Conservation (phyloP, 2,113 vertebrate genomes). For the Dasyurus viverrinus region DNA sequence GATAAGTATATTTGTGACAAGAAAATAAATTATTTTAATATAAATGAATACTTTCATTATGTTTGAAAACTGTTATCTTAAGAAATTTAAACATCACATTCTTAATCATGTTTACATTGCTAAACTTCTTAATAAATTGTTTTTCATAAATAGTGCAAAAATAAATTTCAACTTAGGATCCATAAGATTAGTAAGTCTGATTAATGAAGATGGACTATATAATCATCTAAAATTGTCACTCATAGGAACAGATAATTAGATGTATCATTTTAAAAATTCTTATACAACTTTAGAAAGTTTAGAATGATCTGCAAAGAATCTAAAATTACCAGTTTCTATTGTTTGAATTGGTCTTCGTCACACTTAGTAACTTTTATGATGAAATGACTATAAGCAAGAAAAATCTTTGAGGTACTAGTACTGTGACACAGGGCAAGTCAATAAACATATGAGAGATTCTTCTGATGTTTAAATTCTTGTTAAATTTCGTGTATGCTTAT, state of each 20-base stretch:
- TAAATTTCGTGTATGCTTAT: neutral
- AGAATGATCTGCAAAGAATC: neutral
- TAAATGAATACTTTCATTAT: neutral
- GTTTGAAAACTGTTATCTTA: neutral
- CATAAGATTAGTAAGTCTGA: neutral
- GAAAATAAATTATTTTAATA: neutral
- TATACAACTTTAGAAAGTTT: neutral
- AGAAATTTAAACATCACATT: neutral
- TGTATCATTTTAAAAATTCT: neutral
- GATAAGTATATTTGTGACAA: neutral
- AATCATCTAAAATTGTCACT: neutral
- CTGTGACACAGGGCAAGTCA: neutral
- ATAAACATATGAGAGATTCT: neutral
- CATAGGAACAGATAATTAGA: neutral
- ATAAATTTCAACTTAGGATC: neutral
- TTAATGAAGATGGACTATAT: neutral
- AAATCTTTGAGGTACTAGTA: neutral
- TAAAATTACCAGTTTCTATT: neutral
- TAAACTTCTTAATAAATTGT: neutral
- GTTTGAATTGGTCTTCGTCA: neutral
- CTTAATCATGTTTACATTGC: neutral
- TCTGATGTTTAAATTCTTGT: neutral
- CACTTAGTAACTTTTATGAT: neutral
- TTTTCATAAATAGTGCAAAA: neutral
- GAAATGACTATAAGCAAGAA: no score